Evolutionary conservation across 2,113 vertebrate species (phyloP).

Genomic region (Rhinopomastus cyanomelas): DNA sequence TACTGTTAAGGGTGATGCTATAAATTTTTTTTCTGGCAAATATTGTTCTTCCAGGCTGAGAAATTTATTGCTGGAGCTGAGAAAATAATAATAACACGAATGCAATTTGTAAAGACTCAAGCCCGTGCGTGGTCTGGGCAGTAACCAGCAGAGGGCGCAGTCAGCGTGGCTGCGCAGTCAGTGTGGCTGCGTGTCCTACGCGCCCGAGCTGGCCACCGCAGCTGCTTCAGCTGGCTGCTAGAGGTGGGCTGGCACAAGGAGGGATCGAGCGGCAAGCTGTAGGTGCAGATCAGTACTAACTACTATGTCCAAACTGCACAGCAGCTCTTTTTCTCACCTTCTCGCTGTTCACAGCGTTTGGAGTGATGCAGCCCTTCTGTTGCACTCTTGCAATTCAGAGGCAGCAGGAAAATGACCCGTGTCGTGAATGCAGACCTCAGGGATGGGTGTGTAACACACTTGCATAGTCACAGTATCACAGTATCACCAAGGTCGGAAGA

Average conservation of each 20-base stretch:
- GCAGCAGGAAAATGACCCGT: not conserved
- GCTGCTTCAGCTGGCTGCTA: not conserved
- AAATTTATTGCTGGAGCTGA: not conserved
- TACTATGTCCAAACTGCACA: not conserved
- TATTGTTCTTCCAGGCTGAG: not conserved
- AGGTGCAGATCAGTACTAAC: not conserved
- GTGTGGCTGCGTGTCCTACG: not conserved
- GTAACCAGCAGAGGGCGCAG: slow-evolving; percentile 67
- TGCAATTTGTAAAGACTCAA: not conserved
- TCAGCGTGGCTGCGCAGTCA: slow-evolving; percentile 12
- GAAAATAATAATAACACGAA: too few relatives aligned
- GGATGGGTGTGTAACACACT: not conserved
- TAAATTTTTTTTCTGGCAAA: not conserved
- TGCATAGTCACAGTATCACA: not conserved
- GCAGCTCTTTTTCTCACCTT: not conserved
- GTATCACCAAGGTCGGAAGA: too few relatives aligned
- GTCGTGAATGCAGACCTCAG: accelerated
- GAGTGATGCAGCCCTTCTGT: not conserved
- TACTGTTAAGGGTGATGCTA: not conserved
- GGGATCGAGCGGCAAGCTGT: not conserved
- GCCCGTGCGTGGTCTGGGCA: not conserved
- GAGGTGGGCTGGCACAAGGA: not conserved
- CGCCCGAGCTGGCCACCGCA: not conserved
- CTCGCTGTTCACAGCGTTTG: accelerated
- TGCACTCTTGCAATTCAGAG: not conserved